Evolutionary conservation across 2,888 invertebrate genomes (phyloP).

Genomic region (Sarcophaga rosellei): DNA sequence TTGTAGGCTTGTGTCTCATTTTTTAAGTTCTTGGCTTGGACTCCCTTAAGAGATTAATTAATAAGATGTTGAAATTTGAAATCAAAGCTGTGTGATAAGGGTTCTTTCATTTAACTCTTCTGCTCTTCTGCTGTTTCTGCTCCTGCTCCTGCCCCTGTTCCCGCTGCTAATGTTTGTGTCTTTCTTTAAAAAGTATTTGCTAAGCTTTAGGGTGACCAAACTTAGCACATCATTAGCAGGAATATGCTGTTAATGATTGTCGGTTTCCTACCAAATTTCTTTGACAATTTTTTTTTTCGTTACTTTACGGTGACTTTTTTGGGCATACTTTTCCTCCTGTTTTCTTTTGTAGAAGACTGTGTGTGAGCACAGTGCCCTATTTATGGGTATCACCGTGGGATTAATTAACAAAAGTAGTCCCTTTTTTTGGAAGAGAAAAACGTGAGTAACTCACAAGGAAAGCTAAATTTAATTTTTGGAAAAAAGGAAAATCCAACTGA

Average conservation of each 20-base stretch:
- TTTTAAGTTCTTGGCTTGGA: background rate
- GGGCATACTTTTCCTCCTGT: background rate
- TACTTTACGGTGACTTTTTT: slow-evolving; percentile 1
- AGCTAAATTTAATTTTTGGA: no score
- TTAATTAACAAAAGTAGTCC: slow-evolving; percentile 55
- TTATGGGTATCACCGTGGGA: slow-evolving; percentile 48
- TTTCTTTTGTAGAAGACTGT: background rate
- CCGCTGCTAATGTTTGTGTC: no score
- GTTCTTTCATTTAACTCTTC: background rate
- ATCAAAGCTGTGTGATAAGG: slow-evolving; percentile 50
- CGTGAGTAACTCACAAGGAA: no score
- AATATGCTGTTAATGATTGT: slow-evolving; percentile 47
- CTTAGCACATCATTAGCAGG: slow-evolving; percentile 56
- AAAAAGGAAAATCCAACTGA: background rate
- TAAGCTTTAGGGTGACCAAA: slow-evolving; percentile 8
- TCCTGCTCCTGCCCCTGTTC: no score
- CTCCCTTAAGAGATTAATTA: slow-evolving; percentile 61
- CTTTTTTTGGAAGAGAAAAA: no score
- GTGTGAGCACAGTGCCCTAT: slow-evolving; percentile 42
- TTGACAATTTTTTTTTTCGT: background rate
- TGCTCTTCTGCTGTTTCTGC: no score
- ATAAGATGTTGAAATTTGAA: slow-evolving; percentile 51
- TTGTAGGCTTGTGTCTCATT: background rate
- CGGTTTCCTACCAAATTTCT: slow-evolving; percentile 16
- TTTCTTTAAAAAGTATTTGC: background rate